Evolutionary conservation across 2,113 vertebrate species (phyloP).

Genomic region (Xiphophorus hellerii): DNA sequence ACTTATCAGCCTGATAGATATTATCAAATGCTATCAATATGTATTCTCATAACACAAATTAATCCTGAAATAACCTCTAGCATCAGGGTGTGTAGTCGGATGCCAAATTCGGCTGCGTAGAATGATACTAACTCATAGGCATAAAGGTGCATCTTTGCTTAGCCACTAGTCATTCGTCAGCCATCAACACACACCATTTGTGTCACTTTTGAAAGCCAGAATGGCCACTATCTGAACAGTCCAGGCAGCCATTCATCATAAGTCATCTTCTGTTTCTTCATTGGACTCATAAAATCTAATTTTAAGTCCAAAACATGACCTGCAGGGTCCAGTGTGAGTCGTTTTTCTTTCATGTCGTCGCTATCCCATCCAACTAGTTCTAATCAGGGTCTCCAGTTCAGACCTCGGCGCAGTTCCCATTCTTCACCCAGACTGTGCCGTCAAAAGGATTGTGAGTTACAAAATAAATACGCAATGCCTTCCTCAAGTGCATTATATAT

Average conservation of each 20-base stretch:
- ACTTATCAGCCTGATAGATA: conserved; percentile 65
- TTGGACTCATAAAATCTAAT: conserved; percentile 28
- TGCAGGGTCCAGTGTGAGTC: conserved; percentile 17
- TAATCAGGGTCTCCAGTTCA: conserved; percentile 67
- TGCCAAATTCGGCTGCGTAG: conserved; percentile 53
- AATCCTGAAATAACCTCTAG: conserved; percentile 66
- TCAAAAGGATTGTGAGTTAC: conserved; percentile 66
- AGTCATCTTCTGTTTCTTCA: conserved; percentile 27
- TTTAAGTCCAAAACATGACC: conserved; percentile 31
- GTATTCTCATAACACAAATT: conserved; percentile 46
- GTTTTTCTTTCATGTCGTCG: conserved; percentile 25
- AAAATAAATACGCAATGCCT: conserved; percentile 64
- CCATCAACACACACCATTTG: conserved; percentile 17
- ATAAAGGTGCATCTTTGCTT: conserved; percentile 37
- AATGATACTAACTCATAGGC: conserved; percentile 49
- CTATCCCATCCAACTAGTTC: conserved; percentile 45
- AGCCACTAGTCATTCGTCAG: conserved; percentile 11
- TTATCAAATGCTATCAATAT: conserved; percentile 58
- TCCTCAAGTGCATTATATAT: conserved; percentile 78
- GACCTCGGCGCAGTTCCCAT: conserved; percentile 50
- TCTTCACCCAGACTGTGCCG: conserved; percentile 65
- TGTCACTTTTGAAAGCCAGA: conserved; percentile 1
- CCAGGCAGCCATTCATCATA: conserved; percentile 23
- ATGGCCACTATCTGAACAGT: conserved; percentile 11
- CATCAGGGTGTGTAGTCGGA: conserved; percentile 66